Evolutionary conservation across 2,113 vertebrate species (phyloP), one percentile per base, ranked within the genome.

Genomic region (Danionella cerebrum): DNA sequence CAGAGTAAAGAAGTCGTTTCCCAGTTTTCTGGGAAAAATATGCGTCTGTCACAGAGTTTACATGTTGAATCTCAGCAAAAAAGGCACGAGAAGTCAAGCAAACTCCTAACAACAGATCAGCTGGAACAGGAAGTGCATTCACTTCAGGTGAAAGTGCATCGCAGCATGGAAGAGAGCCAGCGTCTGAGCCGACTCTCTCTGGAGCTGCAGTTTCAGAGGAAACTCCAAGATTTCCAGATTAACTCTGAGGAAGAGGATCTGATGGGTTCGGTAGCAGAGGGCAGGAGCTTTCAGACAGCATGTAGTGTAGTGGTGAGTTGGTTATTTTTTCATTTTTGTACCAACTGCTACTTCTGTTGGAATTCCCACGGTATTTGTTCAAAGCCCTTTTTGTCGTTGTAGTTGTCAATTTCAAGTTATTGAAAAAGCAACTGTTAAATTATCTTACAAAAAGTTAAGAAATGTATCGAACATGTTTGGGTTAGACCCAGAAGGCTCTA

Each of bases 131-230:
- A 95, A 84, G 90, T 92, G 71, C 87, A 84, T 53, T 88, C 89
- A 0, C 90, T 98, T 18, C 90, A 90, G 80, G 86, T 76, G 29
- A 94, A 91, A 66, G 76, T 81, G 0, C 83, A 85, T 60, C 86
- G 85, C 60, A 89, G 84, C 0, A 79, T 82, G 0, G 90, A 93
- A 79, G 94, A 96, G 73, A 92, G 81, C 0, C 85, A 91, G 45
- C 84, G 91, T 6, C 90, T 97, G 1, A 83, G 87, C 16, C 91
- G 84, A 24, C 89, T 96, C 39, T 89, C 87, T 87, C 84, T 97
- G 19, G 94, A 97, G 83, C 93, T 91, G 90, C 91, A 93, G 83
- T 97, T 98, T 78, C 93, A 97, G 83, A 93, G 88, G 83, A 83
- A 93, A 57, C 86, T 96, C 45, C 89, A 91, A 52, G 94, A 97